Percentiles rank a stretch among this genome's conserved stretches.
Conservation (phyloP, 64 coral and sea anemone species). For the Platygyra sinensis region DNA sequence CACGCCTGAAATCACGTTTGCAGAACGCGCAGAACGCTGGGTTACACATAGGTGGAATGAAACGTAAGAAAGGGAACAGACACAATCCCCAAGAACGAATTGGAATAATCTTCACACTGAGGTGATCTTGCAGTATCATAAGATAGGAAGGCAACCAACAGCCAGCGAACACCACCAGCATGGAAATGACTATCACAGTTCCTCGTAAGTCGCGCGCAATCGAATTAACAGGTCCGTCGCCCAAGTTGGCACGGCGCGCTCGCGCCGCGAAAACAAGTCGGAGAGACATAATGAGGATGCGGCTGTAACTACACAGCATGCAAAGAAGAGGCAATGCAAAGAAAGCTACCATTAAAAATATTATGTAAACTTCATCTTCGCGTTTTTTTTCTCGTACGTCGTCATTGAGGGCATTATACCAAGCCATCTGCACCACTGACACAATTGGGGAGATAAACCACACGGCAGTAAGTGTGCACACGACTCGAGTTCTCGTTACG, state of each 20-base stretch:
- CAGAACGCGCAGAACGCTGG: conserved; percentile 54
- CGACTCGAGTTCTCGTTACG: conserved; percentile 22
- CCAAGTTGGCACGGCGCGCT: conserved; percentile 24
- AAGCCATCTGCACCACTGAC: conserved; percentile 43
- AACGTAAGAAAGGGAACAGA: conserved; percentile 40
- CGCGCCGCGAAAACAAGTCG: conserved; percentile 40
- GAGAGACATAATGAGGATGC: conserved; percentile 45
- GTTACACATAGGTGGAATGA: conserved; percentile 52
- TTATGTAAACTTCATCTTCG: conserved; percentile 32
- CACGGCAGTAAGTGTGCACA: neutral
- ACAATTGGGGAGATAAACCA: conserved; percentile 47
- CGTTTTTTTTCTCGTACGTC: neutral
- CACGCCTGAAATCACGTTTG: conserved; percentile 65
- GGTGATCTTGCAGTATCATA: conserved; percentile 44
- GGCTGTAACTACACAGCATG: conserved; percentile 40
- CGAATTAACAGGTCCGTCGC: neutral
- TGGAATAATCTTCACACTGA: conserved; percentile 44
- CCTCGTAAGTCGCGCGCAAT: conserved; percentile 44
- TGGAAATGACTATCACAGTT: conserved; percentile 30
- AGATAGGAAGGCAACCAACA: conserved; percentile 69
- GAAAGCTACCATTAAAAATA: conserved; percentile 41
- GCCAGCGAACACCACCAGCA: conserved; percentile 19
- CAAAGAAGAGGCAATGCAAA: conserved; percentile 43
- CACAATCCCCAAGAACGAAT: conserved; percentile 2
- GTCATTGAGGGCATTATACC: conserved; percentile 7